Evolutionary conservation across 2,113 vertebrate species (phyloP).

Genomic region (Albula goreensis): DNA sequence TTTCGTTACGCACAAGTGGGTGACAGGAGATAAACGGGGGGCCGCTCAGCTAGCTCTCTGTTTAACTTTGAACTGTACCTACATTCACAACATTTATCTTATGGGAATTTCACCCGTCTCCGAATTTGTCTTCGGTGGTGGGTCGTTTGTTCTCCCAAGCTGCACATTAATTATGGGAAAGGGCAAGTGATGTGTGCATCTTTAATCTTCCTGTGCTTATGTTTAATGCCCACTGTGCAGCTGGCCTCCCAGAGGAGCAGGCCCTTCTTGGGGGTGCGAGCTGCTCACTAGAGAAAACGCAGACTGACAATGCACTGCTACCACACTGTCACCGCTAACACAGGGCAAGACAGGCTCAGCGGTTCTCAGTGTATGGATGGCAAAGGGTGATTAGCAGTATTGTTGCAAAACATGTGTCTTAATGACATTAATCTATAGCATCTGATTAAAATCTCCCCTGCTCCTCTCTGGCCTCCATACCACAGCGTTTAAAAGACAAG

Average conservation of each 20-base stretch:
- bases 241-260: slow-evolving; percentile 3
- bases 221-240: neutral
- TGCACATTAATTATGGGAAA: neutral
- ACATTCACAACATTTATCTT: neutral
- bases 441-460: neutral
- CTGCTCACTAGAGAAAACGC: neutral
- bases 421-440: neutral
- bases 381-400: neutral
- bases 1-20: neutral
- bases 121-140: neutral
- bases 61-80: neutral
- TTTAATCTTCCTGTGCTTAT: neutral
- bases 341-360: neutral
- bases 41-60: neutral
- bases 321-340: no score
- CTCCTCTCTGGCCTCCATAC: neutral
- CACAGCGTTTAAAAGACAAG: neutral
- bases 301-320: neutral
- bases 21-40: neutral
- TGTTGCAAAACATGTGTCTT: neutral
- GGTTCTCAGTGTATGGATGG: neutral
- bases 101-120: neutral
- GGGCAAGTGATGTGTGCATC: neutral
- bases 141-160: neutral
- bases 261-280: neutral